A percentile compares a stretch with the other conserved stretches of the same genome.
phyloP scores from a whole-genome alignment of 2,888 invertebrate species.

The Catocala sponsa region DNA sequence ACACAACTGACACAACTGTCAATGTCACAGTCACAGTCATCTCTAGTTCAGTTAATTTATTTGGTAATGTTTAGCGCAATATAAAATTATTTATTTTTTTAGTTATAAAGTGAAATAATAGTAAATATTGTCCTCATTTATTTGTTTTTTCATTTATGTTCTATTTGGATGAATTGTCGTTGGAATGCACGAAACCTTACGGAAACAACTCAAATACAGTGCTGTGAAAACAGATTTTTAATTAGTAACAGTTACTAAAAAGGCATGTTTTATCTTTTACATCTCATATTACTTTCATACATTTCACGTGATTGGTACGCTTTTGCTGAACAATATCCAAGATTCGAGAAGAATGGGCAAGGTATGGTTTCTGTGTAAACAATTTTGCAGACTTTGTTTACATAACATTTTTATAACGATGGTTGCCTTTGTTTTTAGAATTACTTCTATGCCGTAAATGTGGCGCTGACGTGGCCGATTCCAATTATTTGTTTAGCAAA shows the following conservation, averaged over 20 bases:
- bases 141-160: neutral
- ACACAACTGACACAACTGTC: neutral
- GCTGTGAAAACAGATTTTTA: conserved; percentile 7
- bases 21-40: neutral
- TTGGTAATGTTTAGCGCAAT: neutral
- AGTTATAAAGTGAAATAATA: neutral
- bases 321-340: conserved; percentile 56
- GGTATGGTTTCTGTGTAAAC: conserved; percentile 47
- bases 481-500: conserved; percentile 83
- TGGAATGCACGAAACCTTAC: conserved; percentile 1
- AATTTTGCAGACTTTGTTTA: conserved; percentile 30
- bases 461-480: conserved; percentile 88
- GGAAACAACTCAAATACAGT: neutral
- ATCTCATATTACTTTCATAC: conserved; percentile 58
- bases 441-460: conserved; percentile 88
- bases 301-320: conserved; percentile 48
- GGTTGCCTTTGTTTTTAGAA: conserved; percentile 72
- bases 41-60: neutral
- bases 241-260: conserved; percentile 21
- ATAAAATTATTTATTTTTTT: conserved; percentile 1
- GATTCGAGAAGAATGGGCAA: conserved; percentile 61
- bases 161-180: neutral
- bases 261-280: conserved; percentile 72
- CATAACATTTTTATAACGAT: conserved; percentile 20
- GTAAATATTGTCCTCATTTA: neutral